Evolutionary conservation across 1,140 invertebrate genomes (phyloP).

Genomic region (Drosophila novamexicana): DNA sequence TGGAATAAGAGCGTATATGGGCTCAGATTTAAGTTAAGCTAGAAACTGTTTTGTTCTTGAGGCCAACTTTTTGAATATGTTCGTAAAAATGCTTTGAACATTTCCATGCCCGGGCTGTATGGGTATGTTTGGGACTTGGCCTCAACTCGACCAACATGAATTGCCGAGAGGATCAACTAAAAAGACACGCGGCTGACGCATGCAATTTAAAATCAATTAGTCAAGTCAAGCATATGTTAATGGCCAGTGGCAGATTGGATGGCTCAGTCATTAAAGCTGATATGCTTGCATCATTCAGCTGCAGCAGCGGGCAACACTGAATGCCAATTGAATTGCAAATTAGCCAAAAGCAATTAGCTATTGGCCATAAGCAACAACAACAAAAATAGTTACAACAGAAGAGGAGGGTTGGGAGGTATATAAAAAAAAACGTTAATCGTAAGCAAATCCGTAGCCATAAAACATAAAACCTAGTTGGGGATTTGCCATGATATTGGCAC

Average conservation of each 20-base stretch:
- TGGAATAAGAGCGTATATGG: too few relatives aligned
- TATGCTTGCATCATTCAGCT: conserved; percentile 30
- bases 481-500: background rate
- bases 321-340: conserved; percentile 8
- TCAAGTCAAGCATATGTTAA: conserved; percentile 27
- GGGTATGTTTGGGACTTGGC: too few relatives aligned
- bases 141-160: too few relatives aligned
- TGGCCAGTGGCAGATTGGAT: conserved; percentile 2
- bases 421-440: background rate
- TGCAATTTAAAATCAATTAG: conserved; percentile 47
- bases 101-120: too few relatives aligned
- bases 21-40: too few relatives aligned
- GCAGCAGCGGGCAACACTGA: background rate
- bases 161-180: background rate
- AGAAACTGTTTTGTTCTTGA: too few relatives aligned
- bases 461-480: background rate
- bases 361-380: background rate
- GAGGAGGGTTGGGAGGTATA: too few relatives aligned
- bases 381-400: background rate
- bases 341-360: conserved; percentile 9
- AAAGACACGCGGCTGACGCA: conserved; percentile 8
- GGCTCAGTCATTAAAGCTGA: conserved; percentile 42
- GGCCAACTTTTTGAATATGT: too few relatives aligned
- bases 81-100: too few relatives aligned
- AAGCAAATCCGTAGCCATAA: background rate